Evolutionary conservation across 2,888 invertebrate genomes (phyloP).

Genomic region (Orthosia gracilis): DNA sequence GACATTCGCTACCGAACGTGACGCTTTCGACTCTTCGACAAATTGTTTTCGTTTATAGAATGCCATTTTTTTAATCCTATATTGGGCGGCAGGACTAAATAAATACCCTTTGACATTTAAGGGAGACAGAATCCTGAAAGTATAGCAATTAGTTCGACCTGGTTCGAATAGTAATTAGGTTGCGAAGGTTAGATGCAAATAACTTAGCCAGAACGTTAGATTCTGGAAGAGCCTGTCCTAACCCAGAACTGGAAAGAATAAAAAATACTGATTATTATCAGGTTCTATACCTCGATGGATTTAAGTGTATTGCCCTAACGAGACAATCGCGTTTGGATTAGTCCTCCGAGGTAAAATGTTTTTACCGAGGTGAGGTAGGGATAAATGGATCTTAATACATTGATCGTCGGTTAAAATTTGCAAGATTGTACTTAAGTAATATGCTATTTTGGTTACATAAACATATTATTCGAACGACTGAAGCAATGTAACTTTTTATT

Average conservation of each 20-base stretch:
- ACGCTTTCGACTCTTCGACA: too few species aligned
- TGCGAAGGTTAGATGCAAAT: not conserved
- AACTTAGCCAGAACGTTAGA: not conserved
- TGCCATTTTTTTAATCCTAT: too few species aligned
- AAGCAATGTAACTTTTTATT: conserved; percentile 11
- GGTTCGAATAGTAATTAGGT: not conserved
- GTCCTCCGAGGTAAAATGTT: not conserved
- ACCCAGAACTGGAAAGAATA: not conserved
- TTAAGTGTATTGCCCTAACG: conserved; percentile 5
- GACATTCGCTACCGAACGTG: too few species aligned
- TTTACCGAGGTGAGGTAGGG: not conserved
- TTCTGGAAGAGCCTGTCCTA: not conserved
- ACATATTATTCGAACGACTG: not conserved
- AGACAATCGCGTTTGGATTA: conserved; percentile 20
- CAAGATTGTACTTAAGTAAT: not conserved
- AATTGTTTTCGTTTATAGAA: too few species aligned
- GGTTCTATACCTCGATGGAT: not conserved
- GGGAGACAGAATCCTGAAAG: not conserved
- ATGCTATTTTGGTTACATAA: conserved; percentile 12
- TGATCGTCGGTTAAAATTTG: not conserved
- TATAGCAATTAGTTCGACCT: not conserved
- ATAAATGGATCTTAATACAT: not conserved
- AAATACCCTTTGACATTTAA: not conserved
- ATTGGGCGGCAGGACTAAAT: not conserved
- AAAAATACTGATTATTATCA: not conserved